Percentiles rank a stretch among this genome's conserved stretches.
These are phyloP conservation scores for Xiphophorus birchmanni DNA, from an alignment of 2,797 vertebrate genomes.

Conservation along the genomic window DNA sequence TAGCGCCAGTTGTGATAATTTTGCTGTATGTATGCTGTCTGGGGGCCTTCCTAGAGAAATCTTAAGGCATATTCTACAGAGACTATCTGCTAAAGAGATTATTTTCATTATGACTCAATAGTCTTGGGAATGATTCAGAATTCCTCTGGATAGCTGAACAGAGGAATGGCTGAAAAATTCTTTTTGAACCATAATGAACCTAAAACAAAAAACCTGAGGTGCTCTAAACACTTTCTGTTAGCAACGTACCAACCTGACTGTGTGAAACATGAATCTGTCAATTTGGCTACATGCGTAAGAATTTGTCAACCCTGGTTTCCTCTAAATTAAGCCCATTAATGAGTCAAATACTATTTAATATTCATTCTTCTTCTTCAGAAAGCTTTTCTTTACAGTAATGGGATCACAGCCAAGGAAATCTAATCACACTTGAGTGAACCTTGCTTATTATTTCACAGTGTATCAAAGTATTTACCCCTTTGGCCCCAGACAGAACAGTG, in stretches of 20 bases:
- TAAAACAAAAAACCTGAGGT: background rate
- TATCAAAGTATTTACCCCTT: conserved; percentile 49
- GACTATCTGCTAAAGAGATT: background rate
- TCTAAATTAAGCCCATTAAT: conserved; percentile 12
- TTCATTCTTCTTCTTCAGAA: conserved; percentile 25
- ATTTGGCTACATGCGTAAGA: background rate
- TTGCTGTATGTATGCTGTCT: background rate
- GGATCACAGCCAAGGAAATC: conserved; percentile 53
- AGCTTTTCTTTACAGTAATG: conserved; percentile 28
- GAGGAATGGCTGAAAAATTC: background rate
- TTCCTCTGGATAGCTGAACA: background rate
- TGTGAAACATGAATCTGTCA: background rate
- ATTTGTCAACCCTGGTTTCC: background rate
- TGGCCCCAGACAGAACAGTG: conserved; percentile 15
- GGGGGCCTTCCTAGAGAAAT: background rate
- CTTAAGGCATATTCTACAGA: background rate
- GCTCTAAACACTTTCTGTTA: background rate
- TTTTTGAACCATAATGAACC: background rate
- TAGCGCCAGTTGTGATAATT: background rate
- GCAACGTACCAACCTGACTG: background rate
- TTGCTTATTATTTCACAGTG: conserved; percentile 49
- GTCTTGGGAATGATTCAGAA: background rate
- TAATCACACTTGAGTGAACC: conserved; percentile 51
- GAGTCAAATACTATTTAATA: conserved; percentile 37
- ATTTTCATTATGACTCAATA: background rate